These are phyloP conservation scores for Resseliella maxima DNA, from an alignment of 2,888 invertebrate genomes.

Conservation along the genomic window DNA sequence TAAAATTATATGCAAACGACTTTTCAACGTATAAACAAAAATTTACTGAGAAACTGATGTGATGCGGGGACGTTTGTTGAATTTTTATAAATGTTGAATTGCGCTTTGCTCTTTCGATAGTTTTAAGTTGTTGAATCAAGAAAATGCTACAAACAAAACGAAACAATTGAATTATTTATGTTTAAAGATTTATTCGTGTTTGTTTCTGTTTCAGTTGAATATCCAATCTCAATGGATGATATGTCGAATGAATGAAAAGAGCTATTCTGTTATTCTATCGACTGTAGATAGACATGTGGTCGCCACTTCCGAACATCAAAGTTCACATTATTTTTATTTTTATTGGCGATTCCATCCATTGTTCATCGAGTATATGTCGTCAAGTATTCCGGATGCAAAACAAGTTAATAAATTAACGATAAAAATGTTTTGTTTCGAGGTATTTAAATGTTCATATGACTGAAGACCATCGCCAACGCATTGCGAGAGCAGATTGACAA, in stretches of 20 bases:
- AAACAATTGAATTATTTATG: slow-evolving; percentile 43
- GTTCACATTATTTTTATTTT: slow-evolving; percentile 34
- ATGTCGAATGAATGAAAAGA: background rate
- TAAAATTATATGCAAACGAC: slow-evolving; percentile 30
- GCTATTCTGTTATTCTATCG: background rate
- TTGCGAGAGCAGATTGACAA: background rate
- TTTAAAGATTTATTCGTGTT: slow-evolving; percentile 30
- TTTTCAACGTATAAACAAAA: background rate
- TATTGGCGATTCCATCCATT: slow-evolving; percentile 27
- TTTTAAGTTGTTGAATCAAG: background rate
- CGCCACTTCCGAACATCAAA: slow-evolving; percentile 22
- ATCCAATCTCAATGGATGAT: background rate
- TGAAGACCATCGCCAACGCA: background rate
- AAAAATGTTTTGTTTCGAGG: slow-evolving; percentile 25
- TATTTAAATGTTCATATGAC: background rate
- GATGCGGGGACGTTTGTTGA: background rate
- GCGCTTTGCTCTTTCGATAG: background rate
- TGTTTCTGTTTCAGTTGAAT: background rate
- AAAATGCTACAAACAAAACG: background rate
- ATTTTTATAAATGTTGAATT: slow-evolving; percentile 34
- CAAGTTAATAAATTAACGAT: slow-evolving; percentile 21
- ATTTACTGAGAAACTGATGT: background rate
- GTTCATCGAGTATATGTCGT: slow-evolving; percentile 43
- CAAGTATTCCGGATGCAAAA: slow-evolving; percentile 51
- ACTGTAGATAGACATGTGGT: slow-evolving; percentile 23